phyloP scores from a whole-genome alignment of 2,888 invertebrate species.

The Gymnoscelis rufifasciata region DNA sequence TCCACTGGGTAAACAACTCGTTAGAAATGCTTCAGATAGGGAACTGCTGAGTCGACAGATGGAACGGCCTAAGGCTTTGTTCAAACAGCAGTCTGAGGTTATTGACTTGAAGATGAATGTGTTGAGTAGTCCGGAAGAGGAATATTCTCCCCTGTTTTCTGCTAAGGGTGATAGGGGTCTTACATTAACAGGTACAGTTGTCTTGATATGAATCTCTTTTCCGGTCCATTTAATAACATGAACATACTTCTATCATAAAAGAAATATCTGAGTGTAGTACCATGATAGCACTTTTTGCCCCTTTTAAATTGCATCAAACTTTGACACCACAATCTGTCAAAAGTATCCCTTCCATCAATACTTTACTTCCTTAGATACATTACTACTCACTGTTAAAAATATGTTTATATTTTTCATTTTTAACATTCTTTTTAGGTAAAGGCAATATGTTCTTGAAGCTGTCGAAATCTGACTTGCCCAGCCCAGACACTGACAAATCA shows the following conservation, averaged over 20 bases:
- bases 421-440: constrained; percentile 46
- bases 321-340: no score
- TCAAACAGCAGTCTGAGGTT: constrained; percentile 69
- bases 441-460: constrained; percentile 62
- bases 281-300: no score
- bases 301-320: no score
- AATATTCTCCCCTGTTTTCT: constrained; percentile 53
- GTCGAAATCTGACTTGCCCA: constrained; percentile 63
- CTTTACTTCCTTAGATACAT: no score
- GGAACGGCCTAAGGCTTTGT: constrained; percentile 63
- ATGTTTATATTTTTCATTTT: no score
- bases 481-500: constrained; percentile 69
- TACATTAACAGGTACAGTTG: constrained; percentile 74
- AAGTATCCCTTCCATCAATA: no score
- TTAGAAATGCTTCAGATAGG: constrained; percentile 56
- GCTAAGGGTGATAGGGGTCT: constrained; percentile 66
- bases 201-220: no score
- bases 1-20: constrained; percentile 49
- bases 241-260: no score
- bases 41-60: constrained; percentile 52
- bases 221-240: no score
- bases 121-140: constrained; percentile 57
- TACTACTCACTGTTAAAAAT: no score
- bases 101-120: constrained; percentile 72
- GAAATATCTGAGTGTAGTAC: no score